phyloP scores from a whole-genome alignment of 23 tunicate species.

The Styela plicata region DNA sequence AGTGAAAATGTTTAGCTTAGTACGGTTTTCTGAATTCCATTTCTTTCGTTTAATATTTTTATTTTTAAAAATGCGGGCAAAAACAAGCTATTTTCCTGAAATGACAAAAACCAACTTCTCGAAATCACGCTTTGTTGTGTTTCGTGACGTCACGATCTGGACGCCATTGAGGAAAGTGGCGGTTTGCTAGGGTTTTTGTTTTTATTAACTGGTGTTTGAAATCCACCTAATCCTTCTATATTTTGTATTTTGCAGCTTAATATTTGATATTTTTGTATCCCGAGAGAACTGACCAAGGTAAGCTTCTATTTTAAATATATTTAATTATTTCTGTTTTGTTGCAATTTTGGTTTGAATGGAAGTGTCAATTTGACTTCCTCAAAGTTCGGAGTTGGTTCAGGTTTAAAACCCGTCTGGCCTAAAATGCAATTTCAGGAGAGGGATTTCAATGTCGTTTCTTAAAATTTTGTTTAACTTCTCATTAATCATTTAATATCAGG shows the following conservation, averaged over 20 bases:
- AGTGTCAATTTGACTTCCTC: no score
- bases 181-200: constrained; percentile 6
- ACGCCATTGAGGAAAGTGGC: constrained; percentile 27
- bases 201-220: neutral
- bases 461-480: no score
- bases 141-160: constrained; percentile 18
- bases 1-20: no score
- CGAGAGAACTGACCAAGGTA: constrained; percentile 41
- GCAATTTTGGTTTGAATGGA: neutral
- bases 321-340: neutral
- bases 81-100: no score
- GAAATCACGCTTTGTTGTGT: constrained; percentile 10
- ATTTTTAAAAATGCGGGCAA: no score
- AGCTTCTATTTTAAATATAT: neutral
- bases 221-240: constrained; percentile 22
- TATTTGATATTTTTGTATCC: constrained; percentile 27
- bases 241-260: constrained; percentile 15
- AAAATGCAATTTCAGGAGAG: no score
- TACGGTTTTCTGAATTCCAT: no score
- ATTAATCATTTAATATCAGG: no score
- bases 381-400: no score
- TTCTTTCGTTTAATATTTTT: no score
- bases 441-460: no score
- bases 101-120: neutral
- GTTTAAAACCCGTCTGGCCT: no score